These are phyloP conservation scores for Ascaphus truei DNA, from an alignment of 2,113 vertebrate genomes.

Conservation along the genomic window DNA sequence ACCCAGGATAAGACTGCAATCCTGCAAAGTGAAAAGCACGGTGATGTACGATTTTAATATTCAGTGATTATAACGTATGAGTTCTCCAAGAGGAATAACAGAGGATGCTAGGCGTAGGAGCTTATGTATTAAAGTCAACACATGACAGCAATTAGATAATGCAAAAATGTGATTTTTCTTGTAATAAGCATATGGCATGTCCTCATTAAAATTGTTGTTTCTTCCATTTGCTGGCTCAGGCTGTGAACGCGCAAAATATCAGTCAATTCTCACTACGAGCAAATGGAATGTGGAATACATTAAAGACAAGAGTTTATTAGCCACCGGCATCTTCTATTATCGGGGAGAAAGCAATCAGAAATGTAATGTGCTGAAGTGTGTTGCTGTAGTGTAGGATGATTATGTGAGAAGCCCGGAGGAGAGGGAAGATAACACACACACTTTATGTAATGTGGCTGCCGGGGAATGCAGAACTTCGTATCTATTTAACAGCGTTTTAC, in stretches of 20 bases:
- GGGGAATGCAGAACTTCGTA: no score
- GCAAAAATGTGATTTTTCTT: background rate
- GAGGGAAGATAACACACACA: no score
- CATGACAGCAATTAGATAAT: background rate
- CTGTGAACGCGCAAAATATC: background rate
- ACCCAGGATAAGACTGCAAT: no score
- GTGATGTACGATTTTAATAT: constrained; percentile 7
- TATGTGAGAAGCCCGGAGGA: background rate
- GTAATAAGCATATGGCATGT: background rate
- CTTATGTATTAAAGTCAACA: no score
- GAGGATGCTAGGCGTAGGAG: background rate
- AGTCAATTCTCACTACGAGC: background rate
- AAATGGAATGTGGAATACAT: background rate
- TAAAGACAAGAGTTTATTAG: background rate
- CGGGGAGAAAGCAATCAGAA: constrained; percentile 11
- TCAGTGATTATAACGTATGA: background rate
- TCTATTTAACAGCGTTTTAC: no score
- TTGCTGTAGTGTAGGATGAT: background rate
- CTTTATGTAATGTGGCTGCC: no score
- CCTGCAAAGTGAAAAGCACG: no score
- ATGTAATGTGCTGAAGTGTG: background rate
- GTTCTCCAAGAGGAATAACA: background rate
- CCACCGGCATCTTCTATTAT: background rate
- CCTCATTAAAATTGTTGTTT: background rate
- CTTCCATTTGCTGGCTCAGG: background rate